Evolutionary conservation across 2,113 vertebrate genomes (phyloP), one percentile per base, ranked within the genome.

Genomic region (Psophia crepitans): DNA sequence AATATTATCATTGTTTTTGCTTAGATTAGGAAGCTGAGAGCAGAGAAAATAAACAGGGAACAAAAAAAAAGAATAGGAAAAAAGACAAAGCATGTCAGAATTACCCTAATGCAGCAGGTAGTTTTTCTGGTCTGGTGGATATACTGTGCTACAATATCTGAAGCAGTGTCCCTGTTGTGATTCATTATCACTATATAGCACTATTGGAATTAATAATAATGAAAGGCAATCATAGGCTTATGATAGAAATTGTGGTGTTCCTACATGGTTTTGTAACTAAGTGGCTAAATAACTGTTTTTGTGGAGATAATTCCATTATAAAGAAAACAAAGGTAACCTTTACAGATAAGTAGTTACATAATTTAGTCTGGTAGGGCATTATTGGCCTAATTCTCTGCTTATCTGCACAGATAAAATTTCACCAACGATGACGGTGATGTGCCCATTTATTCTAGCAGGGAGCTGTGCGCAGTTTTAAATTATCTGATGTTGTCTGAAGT

Each of bases 301-400:
- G 73, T 79, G 74, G 74, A 65, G 87, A 95, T 95, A 92, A 95
- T 94, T 95, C 78, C 87, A 94, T 95, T 96, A 87, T 22, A 85
- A 81, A 80, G 84, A 87, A 94, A 95, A 91, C 90, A 91, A 80
- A 96, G 74, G 84, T 94, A 96, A 96, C 91, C 93, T 95, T 94
- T 96, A 57, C 91, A 94, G 92, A 87, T 73, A 94, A 93, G 82
- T 85, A 66, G 65, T 81, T 95, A 89, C 65, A 53, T 87, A 80
- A 91, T 96, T 93, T 90, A 39, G 49, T 82, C 91, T 87, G 37
- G 17, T 94, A 83, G 78, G 65, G 33, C 75, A 70, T 93, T 96
- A 93, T 77, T 87, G 77, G 69, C 80, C 84, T 89, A 82, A 96
- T 96, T 96, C 92, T 89, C 74, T 58, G 77, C 91, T 91, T 95